phyloP scores from a whole-genome alignment of 2,888 invertebrate species.

The Eupithecia abbreviata region DNA sequence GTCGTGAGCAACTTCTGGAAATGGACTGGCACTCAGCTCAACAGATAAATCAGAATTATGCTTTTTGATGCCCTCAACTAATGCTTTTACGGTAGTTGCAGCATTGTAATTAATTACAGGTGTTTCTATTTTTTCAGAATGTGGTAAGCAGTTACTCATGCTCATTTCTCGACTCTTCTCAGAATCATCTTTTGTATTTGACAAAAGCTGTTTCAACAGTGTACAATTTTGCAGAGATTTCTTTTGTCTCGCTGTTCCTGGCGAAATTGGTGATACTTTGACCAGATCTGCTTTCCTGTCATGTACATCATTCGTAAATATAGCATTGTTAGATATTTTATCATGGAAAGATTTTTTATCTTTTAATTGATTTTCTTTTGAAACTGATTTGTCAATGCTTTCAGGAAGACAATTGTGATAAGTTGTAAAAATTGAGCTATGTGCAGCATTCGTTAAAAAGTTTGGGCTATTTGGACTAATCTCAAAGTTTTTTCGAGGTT shows the following conservation, averaged over 20 bases:
- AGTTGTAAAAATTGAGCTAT: constrained; percentile 19
- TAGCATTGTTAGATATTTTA: constrained; percentile 22
- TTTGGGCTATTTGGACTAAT: constrained; percentile 36
- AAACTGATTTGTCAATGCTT: constrained; percentile 32
- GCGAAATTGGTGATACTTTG: constrained; percentile 31
- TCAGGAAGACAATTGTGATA: constrained; percentile 37
- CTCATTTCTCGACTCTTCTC: constrained; percentile 56
- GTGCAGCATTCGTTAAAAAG: constrained; percentile 22
- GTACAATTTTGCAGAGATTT: constrained; percentile 71
- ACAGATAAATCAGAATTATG: constrained; percentile 47
- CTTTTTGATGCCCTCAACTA: constrained; percentile 41
- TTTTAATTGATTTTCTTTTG: constrained; percentile 28
- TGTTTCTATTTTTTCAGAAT: constrained; percentile 50
- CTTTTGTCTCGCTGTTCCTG: constrained; percentile 46
- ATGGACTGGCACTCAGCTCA: constrained; percentile 47
- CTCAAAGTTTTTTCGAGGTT: constrained; percentile 31
- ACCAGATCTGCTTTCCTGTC: constrained; percentile 28
- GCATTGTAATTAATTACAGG: constrained; percentile 46
- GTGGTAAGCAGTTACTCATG: constrained; percentile 51
- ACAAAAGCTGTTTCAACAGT: constrained; percentile 73
- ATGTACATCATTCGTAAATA: constrained; percentile 34
- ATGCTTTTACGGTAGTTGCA: constrained; percentile 42
- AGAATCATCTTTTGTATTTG: constrained; percentile 66
- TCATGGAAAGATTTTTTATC: constrained; percentile 26
- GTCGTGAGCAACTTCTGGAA: constrained; percentile 53